Evolutionary conservation across 2,888 invertebrate species (phyloP), one percentile per base, ranked within the genome.

Genomic region (Brachylomia viminalis): DNA sequence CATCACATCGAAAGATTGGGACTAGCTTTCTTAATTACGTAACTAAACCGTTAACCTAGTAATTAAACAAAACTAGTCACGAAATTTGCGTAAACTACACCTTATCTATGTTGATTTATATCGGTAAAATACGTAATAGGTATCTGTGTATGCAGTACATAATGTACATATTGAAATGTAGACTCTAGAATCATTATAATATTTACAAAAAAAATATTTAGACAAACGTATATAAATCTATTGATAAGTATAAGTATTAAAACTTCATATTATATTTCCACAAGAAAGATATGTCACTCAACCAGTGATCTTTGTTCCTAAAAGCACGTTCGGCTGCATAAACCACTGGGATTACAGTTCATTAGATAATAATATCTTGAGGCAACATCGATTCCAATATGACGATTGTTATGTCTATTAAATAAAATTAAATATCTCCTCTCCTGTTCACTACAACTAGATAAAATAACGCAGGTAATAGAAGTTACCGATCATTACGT

Each of bases 11-110:
- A 95, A 92, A 95, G 94, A 95, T 95, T 95, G 95, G 95, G 96
- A 96, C 96, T 96, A 96, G 96, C 96, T 96, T 96, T 90, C 95
- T 96, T 95, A 95, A 95, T 95, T 94, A 95, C 95, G 88, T 93
- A 93, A 94, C 94, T 94, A 93, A 91, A 92, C 89, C 90, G 90
- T 93, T 93, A 93, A 92, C 92, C 94, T 95, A 95, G 94, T 94
- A 94, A 95, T 95, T 95, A 95, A 96, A 92, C 93, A 95, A 95
- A 96, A 95, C 95, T 96, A 95, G 95, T 95, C 95, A 92, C 92
- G 92, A 91, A 90, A 92, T 92, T 92, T 92, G 90, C 90, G 86
- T 93, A 92, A 88, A 91, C 91, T 92, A 92, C 88, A 89, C 88
- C 81, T 82, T 84, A 88, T 82, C 68, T 84, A 78, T 86, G 86